Evolutionary conservation across 2,113 vertebrate genomes (phyloP).

Genomic region (Terrapene triunguis): DNA sequence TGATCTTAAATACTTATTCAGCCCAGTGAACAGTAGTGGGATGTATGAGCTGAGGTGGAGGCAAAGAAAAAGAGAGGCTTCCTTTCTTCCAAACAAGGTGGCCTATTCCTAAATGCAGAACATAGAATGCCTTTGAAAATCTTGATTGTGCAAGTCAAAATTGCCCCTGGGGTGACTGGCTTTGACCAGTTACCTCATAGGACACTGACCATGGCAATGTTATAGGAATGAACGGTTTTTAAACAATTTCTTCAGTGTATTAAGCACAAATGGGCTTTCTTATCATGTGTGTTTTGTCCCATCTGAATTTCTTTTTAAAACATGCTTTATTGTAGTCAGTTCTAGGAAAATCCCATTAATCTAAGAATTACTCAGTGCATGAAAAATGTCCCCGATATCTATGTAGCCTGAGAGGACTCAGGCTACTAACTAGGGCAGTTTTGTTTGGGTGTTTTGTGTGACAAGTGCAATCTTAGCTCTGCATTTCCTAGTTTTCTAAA

Average conservation of each 20-base stretch:
- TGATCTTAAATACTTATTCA: not conserved
- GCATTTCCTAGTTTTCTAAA: slow-evolving; percentile 18
- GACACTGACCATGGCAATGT: not conserved
- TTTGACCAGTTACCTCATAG: not conserved
- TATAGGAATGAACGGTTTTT: not conserved
- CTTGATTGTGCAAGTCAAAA: not conserved
- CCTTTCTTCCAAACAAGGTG: not conserved
- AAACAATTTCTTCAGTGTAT: not conserved
- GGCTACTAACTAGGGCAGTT: not conserved
- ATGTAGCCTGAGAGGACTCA: not conserved
- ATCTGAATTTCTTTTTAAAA: not conserved
- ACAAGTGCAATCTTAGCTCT: slow-evolving; percentile 10
- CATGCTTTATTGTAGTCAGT: not conserved
- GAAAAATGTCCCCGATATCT: not conserved
- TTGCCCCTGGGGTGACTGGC: not conserved
- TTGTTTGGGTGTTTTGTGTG: not conserved
- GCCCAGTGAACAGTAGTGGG: not conserved
- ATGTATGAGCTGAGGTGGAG: not conserved
- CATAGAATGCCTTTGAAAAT: not conserved
- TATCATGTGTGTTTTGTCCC: not conserved
- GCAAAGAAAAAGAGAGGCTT: not conserved
- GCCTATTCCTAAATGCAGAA: not conserved
- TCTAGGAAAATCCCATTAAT: not conserved
- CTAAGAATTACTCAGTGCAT: not conserved
- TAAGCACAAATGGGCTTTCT: not conserved